Evolutionary conservation across 2,113 vertebrate species (phyloP), one percentile per base, ranked within the genome.

Genomic region (Ancistrus triradiatus): DNA sequence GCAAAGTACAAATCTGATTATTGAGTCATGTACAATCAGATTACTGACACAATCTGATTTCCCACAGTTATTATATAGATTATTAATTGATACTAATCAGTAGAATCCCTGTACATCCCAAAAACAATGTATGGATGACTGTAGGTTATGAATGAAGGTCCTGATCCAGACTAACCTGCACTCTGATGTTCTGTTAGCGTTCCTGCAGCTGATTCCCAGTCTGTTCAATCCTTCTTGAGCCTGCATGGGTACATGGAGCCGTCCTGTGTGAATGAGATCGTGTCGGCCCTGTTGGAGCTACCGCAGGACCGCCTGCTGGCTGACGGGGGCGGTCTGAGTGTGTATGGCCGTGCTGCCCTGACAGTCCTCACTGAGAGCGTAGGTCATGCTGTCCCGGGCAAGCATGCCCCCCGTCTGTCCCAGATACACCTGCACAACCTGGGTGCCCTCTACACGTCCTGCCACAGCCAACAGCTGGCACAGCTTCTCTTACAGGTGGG

Each of bases 181-280:
- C n/a, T n/a, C 14, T 43, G 6, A 21, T 51, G 8, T 46, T 27
- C 1, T 8, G 18, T 0, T 52, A 24, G 13, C 43, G 3, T 6
- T 40, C 38, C 1, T 17, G 51, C 21, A 8, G 77, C 73, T 68
- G 80, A 71, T 7, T 88, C 89, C 1, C 74, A 22, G 4, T 77
- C 87, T 21, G 62, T 98, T 15, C 78, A 86, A 67, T 91, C 89
- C 31, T 78, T 99, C 46, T 69, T 83, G 70, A 78, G 77, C 2
- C 76, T 99, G n/a, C 86, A 92, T 3, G 5, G 37, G 0, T 90
- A 86, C 79, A 88, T 97, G 88, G 80, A 85, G 42, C 52, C 77
- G 0, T 2, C 74, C 21, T 72, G 72, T 17, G 74, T 96, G 19
- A 86, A 77, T 7, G 85, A 92, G 40, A 73, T 95, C 51, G 79